Base-by-base conservation (phyloP, 2,797 vertebrate species). In the Heliangelus exortis region DNA sequence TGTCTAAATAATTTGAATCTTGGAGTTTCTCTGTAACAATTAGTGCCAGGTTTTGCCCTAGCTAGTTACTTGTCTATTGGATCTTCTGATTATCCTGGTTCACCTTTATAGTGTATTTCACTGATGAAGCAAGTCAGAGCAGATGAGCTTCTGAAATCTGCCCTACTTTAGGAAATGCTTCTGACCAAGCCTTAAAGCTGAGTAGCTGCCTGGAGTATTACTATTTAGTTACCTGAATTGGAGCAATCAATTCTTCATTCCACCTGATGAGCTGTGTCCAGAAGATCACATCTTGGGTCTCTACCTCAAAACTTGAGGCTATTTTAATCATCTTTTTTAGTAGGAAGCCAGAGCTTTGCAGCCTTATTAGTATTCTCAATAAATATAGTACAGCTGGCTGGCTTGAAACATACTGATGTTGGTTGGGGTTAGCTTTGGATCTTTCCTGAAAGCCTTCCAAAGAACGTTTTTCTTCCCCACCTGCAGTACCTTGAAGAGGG, bases 81-180 rank as follows among this genome's bases (percentile, higher is more conserved):
- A 78, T 79, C 48, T 74, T 58, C 26, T 0, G 1, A 13, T 89
- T 80, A 41, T 83, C 51, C 58, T 78, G 31, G 39, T 67, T 87
- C 39, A 53, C 76, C 78, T 85, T 89, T 65, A 36, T 13, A 33
- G 47, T 48, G 41, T 28, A 22, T 77, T 78, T 73, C 0, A 2
- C 39, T 78, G 69, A 66, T 58, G 48, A 66, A 87, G 55, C 84
- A 85, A 58, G 58, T 85, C 91, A 63, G 57, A 62, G 62, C 84
- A 78, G 55, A 66, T 68, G 34, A 75, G 65, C 66, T 81, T 66
- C 84, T 91, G 79, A 80, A 93, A 92, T 43, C 72, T 66, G 65
- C 13, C 78, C 75, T 80, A 3, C 71, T 77, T 87, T 17, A 68
- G 55, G n/a, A 84, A 77, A 36, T 39, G 33, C 36, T 61, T 80